Conservation (phyloP, 2,888 invertebrate genomes). For the Oscheius sp. region DNA sequence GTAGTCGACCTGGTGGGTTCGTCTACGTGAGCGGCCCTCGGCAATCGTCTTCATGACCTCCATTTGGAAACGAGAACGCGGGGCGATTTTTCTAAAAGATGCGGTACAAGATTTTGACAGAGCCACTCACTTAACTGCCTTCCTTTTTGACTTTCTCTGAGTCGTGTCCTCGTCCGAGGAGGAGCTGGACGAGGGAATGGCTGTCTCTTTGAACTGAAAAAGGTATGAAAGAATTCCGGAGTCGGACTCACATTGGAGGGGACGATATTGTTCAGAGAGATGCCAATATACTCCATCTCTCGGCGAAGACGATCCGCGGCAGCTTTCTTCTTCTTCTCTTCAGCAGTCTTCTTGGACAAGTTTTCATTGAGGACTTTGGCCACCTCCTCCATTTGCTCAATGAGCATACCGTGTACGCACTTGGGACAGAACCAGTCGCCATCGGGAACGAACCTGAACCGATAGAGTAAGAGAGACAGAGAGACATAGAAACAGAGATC, state of each 20-base stretch:
- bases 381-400: conserved; percentile 83
- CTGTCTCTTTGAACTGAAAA: conserved; percentile 35
- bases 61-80: conserved; percentile 39
- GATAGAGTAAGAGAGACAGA: not conserved
- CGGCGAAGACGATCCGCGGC: conserved; percentile 65
- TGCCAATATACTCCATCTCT: conserved; percentile 81
- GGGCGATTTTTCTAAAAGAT: conserved; percentile 37
- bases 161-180: conserved; percentile 54
- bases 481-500: not conserved
- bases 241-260: conserved; percentile 28
- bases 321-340: conserved; percentile 79
- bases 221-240: not conserved
- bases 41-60: conserved; percentile 58
- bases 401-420: conserved; percentile 88
- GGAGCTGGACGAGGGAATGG: conserved; percentile 35
- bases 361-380: conserved; percentile 71
- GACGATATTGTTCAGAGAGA: conserved; percentile 49
- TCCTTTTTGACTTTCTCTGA: conserved; percentile 61
- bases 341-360: conserved; percentile 79
- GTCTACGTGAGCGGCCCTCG: conserved; percentile 59
- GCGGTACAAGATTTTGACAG: not conserved
- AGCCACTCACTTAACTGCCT: conserved; percentile 53
- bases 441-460: conserved; percentile 83
- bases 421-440: conserved; percentile 98
- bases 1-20: conserved; percentile 78